phyloP scores from a whole-genome alignment of 1,140 invertebrate genomes.

The Sycophila sp. region DNA sequence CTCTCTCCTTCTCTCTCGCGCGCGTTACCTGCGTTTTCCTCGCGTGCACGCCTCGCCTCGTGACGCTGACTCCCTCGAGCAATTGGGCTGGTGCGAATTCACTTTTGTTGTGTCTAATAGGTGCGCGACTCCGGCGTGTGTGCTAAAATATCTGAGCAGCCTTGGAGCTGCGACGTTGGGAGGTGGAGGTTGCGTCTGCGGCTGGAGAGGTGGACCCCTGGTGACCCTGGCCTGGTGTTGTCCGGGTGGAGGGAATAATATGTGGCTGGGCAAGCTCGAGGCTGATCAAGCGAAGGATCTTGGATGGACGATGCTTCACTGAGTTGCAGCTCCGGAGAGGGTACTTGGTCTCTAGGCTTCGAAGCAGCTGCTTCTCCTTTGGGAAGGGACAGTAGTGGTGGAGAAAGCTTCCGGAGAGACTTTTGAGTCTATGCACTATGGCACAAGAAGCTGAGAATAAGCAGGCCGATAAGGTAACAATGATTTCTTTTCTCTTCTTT shows the following conservation, averaged over 20 bases:
- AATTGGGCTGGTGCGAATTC: background rate
- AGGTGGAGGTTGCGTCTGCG: background rate
- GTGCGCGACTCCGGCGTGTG: too few relatives aligned
- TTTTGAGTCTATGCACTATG: background rate
- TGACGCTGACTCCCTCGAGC: background rate
- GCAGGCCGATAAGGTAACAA: slow-evolving; percentile 2
- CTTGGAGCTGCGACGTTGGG: too few relatives aligned
- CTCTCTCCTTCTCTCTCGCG: background rate
- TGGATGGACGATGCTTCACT: background rate
- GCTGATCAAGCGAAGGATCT: background rate
- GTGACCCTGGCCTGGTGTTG: background rate
- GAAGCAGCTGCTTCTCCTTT: background rate
- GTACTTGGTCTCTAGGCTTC: background rate
- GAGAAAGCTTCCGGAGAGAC: background rate
- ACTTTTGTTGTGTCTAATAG: too few relatives aligned
- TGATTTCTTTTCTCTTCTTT: background rate
- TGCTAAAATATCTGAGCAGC: too few relatives aligned
- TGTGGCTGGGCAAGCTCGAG: background rate
- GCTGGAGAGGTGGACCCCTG: background rate
- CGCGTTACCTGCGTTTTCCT: background rate
- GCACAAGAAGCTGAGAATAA: background rate
- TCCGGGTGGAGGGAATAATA: too few relatives aligned
- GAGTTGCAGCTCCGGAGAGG: background rate
- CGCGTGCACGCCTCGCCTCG: background rate
- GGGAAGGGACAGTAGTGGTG: too few relatives aligned